Evolutionary conservation across 2,797 vertebrate genomes (phyloP).

Genomic region (Eulemur rubriventer): DNA sequence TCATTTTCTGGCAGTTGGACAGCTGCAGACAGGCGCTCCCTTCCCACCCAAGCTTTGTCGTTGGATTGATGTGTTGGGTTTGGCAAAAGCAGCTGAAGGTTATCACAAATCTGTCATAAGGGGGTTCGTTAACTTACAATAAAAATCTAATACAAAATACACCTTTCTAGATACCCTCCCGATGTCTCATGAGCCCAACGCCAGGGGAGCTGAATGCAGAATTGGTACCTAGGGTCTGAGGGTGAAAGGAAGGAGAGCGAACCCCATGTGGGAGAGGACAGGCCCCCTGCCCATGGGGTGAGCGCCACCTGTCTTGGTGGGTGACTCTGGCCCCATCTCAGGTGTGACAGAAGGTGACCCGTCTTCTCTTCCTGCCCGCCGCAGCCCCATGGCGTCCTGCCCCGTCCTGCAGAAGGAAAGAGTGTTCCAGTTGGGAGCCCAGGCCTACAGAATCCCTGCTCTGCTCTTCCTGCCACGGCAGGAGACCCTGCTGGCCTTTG

Average conservation of each 20-base stretch:
- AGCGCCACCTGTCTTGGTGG: too few species aligned
- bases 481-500: constrained; percentile 82
- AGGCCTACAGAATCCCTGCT: constrained; percentile 82
- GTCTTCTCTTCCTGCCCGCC: neutral
- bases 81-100: neutral
- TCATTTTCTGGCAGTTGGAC: constrained; percentile 15
- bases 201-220: too few species aligned
- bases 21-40: neutral
- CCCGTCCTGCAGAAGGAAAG: constrained; percentile 68
- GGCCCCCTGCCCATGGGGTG: rapidly evolving
- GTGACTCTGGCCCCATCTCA: rapidly evolving
- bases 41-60: neutral
- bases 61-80: neutral
- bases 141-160: neutral
- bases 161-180: neutral
- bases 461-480: constrained; percentile 81
- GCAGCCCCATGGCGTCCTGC: constrained; percentile 62
- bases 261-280: rapidly evolving
- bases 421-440: constrained; percentile 50
- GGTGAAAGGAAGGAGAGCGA: too few species aligned
- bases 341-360: neutral
- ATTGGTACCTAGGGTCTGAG: neutral
- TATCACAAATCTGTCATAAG: neutral
- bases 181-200: rapidly evolving
- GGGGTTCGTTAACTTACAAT: neutral